Base-by-base conservation (phyloP, 2,797 vertebrate species). In the Pangasius mekongensis region DNA sequence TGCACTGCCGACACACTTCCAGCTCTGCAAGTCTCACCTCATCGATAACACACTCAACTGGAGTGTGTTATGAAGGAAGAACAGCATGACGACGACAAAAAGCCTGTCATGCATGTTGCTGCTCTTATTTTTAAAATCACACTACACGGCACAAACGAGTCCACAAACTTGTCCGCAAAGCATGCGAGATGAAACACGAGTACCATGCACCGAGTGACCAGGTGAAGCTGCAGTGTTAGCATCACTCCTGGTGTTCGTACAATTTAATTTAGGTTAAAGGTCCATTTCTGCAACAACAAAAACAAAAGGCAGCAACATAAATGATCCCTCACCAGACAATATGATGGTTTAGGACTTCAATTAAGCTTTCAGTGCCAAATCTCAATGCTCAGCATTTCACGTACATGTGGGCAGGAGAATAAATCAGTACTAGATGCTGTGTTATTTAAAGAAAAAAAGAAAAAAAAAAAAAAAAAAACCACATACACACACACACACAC, bases 1-100 rank as follows among this genome's bases (percentile, higher is more conserved):
- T 81, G 85, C 20, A 24, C 62, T 20, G 43, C 67, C 76, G 62
- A 74, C 84, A 90, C 85, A 88, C 64, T 69, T 78, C 33, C 52
- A 90, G 76, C 49, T 62, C 52, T 74, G 52, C 60, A 64, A 67
- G 84, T 76, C 86, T 71, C 30, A 3, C 54, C 69, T 69, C 69
- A 54, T 69, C 36, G 22, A 36, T 74, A 78, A 88, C 88, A 81
- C 85, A 47, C 89, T 89, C 73, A 64, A 77, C 74, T 60, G 67
- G 11, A 87, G 89, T 78, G n/a, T 54, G 47, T 18, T 0, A 77
- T 49, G 58, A 67, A 54, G 88, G 39, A 39, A 82, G 33, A 74
- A 58, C 30, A 8, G 20, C 16, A 47, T 49, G 20, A 73, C 52
- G 5, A 11, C 18, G 77, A 76, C 62, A 62, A 76, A 18, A 52